Percentiles rank a stretch among this genome's conserved stretches.
These are phyloP conservation scores for Palythoa caribaeorum DNA, from an alignment of 92 coral and sea anemone genomes.

Conservation along the genomic window DNA sequence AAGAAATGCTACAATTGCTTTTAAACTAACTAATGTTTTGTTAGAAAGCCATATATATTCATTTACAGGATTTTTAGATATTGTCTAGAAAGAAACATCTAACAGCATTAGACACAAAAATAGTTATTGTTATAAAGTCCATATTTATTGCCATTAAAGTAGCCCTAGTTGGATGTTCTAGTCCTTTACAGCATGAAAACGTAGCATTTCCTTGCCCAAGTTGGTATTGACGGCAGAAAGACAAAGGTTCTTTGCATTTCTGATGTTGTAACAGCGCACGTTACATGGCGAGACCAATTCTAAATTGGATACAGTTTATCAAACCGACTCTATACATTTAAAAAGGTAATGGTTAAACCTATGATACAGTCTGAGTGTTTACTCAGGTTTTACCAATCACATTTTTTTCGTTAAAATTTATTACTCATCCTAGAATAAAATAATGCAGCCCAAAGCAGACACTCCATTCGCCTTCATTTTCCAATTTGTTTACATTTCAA, in stretches of 20 bases:
- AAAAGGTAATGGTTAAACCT: background rate
- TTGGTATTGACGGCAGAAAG: background rate
- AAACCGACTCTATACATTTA: background rate
- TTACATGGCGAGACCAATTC: conserved; percentile 8
- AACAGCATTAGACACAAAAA: too few relatives aligned
- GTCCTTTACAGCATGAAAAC: conserved; percentile 4
- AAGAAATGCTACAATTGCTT: background rate
- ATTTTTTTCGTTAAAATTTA: too few relatives aligned
- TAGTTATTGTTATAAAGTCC: too few relatives aligned
- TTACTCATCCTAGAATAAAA: too few relatives aligned
- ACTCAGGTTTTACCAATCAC: too few relatives aligned
- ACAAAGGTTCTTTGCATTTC: background rate
- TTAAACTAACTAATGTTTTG: background rate
- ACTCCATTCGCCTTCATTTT: background rate
- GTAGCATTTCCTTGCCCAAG: conserved; percentile 22
- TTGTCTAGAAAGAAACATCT: background rate
- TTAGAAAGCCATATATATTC: background rate
- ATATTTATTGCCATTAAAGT: too few relatives aligned
- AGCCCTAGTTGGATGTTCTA: background rate
- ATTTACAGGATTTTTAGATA: background rate
- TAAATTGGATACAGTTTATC: background rate
- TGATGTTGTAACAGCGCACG: conserved; percentile 13
- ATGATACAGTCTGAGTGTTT: background rate
- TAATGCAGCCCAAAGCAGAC: too few relatives aligned
- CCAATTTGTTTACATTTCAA: background rate